Percentiles rank a stretch among this genome's conserved stretches.
Conservation (phyloP, 64 coral and sea anemone genomes). For the Montipora efflorescens region DNA sequence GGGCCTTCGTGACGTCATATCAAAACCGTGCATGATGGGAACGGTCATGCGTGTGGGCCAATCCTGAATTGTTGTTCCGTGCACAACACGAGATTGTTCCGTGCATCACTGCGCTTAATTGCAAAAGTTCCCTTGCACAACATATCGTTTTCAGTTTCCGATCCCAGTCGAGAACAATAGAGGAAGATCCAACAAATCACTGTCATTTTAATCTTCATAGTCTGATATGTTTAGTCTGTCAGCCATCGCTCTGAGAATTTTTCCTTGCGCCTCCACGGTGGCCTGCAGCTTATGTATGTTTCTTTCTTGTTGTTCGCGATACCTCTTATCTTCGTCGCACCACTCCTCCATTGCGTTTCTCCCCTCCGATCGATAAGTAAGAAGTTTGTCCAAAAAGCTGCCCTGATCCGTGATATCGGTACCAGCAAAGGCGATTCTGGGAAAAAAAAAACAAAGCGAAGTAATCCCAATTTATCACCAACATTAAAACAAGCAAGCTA, state of each 20-base stretch:
- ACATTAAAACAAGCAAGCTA: no score
- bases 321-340: no score
- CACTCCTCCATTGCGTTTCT: not conserved
- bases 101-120: no score
- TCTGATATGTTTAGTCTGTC: not conserved
- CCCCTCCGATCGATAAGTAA: not conserved
- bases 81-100: no score
- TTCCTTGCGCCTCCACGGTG: conserved; percentile 25
- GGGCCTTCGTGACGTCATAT: no score
- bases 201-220: not conserved
- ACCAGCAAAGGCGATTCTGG: not conserved
- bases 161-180: no score
- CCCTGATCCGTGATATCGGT: not conserved
- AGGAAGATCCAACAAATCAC: no score
- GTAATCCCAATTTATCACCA: not conserved
- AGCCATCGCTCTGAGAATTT: conserved; percentile 33
- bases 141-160: no score
- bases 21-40: no score
- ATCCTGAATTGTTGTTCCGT: no score
- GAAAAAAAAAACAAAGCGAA: not conserved
- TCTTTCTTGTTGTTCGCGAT: not conserved
- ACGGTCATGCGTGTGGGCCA: no score
- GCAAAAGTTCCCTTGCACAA: no score
- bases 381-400: conserved; percentile 16
- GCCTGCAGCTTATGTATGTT: conserved; percentile 1